These are phyloP conservation scores for Drosophila demipolita DNA, from an alignment of 2,888 invertebrate species.

Conservation along the genomic window DNA sequence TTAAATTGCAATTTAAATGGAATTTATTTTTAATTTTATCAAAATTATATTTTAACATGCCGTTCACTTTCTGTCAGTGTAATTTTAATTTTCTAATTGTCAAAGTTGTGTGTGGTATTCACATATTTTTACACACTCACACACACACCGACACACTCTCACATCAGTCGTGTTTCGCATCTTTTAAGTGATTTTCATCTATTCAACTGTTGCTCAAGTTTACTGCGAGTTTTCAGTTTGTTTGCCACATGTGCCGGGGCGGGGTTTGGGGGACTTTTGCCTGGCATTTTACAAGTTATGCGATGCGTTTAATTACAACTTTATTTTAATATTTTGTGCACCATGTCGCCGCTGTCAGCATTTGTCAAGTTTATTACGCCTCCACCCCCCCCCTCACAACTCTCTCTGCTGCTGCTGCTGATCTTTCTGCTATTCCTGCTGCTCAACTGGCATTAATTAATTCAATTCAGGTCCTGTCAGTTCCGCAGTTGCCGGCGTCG, in stretches of 20 bases:
- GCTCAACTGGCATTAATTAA: conserved; percentile 71
- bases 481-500: conserved; percentile 42
- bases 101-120: conserved; percentile 52
- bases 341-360: conserved; percentile 52
- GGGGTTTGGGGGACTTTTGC: background rate
- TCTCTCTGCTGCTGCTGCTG: conserved; percentile 5
- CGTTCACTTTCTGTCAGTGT: conserved; percentile 37
- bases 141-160: conserved; percentile 19
- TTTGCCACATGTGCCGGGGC: conserved; percentile 7
- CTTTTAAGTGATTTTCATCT: conserved; percentile 72
- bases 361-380: conserved; percentile 48
- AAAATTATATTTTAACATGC: background rate
- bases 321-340: conserved; percentile 74
- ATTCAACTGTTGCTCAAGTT: conserved; percentile 72
- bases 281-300: conserved; percentile 54
- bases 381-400: background rate
- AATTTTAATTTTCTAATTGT: conserved; percentile 76
- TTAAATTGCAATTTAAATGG: background rate
- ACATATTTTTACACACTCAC: conserved; percentile 27
- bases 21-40: background rate
- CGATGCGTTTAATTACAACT: conserved; percentile 76
- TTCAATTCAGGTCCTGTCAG: conserved; percentile 74
- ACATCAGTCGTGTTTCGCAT: conserved; percentile 35
- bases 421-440: conserved; percentile 22
- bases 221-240: conserved; percentile 7